These are phyloP conservation scores for Neuroterus valhalla DNA, from an alignment of 1,140 invertebrate species.

Conservation along the genomic window DNA sequence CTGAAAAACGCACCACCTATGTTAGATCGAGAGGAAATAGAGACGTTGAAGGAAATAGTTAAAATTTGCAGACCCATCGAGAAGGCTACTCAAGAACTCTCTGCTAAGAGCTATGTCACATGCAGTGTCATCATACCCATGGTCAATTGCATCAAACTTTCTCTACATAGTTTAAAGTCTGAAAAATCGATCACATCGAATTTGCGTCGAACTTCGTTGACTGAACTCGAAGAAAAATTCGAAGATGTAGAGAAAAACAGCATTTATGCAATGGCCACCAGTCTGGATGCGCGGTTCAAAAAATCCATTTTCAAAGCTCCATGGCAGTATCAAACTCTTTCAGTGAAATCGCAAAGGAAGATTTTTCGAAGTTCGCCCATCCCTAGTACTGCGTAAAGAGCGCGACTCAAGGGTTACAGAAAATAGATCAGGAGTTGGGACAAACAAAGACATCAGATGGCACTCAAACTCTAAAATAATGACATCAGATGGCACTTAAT, in stretches of 20 bases:
- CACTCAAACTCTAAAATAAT: too few species aligned
- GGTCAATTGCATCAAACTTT: constrained; percentile 10
- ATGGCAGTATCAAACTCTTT: neutral
- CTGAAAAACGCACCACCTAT: constrained; percentile 4
- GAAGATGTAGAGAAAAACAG: constrained; percentile 46
- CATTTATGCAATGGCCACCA: constrained; percentile 57
- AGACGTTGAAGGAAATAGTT: constrained; percentile 9
- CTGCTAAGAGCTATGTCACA: constrained; percentile 1
- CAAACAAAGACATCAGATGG: too few species aligned
- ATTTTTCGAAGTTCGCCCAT: too few species aligned
- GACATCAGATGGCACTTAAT: too few species aligned
- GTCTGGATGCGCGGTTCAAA: constrained; percentile 66
- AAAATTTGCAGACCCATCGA: constrained; percentile 2
- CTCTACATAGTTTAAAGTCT: neutral
- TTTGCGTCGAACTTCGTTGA: neutral
- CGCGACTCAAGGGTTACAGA: too few species aligned
- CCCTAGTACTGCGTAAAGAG: too few species aligned
- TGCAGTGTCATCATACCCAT: constrained; percentile 16
- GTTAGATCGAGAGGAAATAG: constrained; percentile 2
- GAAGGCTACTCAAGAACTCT: constrained; percentile 2
- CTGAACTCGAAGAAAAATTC: constrained; percentile 23
- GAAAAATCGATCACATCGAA: neutral
- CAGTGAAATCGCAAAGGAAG: neutral
- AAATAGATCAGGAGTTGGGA: too few species aligned
- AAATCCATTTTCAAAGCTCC: constrained; percentile 56